phyloP scores from a whole-genome alignment of 2,113 vertebrate species.

The Callorhinus ursinus region DNA sequence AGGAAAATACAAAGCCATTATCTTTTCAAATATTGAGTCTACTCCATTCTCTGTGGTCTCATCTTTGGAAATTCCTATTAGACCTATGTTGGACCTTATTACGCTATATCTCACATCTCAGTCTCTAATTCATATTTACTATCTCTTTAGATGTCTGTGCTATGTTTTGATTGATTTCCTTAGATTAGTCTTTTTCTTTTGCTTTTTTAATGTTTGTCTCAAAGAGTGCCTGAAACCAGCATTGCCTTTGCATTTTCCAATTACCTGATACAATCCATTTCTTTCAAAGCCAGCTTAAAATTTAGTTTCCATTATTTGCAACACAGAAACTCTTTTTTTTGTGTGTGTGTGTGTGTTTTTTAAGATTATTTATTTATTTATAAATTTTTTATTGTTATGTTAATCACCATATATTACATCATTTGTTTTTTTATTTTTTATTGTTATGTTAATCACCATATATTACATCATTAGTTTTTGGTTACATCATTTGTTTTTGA shows the following conservation, averaged over 20 bases:
- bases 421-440: no score
- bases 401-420: no score
- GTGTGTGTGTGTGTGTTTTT: no score
- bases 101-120: neutral
- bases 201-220: neutral
- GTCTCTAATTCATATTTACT: neutral
- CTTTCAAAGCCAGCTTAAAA: neutral
- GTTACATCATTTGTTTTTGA: no score
- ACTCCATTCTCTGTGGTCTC: neutral
- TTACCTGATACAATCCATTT: neutral
- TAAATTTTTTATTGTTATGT: no score
- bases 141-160: neutral
- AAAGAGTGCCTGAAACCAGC: neutral
- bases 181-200: neutral
- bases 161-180: slow-evolving; percentile 13
- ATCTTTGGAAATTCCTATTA: neutral
- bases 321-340: neutral
- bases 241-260: neutral
- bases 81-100: neutral
- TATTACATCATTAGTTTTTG: no score
- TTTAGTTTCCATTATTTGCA: slow-evolving; percentile 22
- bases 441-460: no score
- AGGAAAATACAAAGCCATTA: neutral
- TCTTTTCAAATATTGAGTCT: neutral
- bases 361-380: no score